phyloP scores from a whole-genome alignment of 2,113 vertebrate species.

The Ctenomys sociabilis region DNA sequence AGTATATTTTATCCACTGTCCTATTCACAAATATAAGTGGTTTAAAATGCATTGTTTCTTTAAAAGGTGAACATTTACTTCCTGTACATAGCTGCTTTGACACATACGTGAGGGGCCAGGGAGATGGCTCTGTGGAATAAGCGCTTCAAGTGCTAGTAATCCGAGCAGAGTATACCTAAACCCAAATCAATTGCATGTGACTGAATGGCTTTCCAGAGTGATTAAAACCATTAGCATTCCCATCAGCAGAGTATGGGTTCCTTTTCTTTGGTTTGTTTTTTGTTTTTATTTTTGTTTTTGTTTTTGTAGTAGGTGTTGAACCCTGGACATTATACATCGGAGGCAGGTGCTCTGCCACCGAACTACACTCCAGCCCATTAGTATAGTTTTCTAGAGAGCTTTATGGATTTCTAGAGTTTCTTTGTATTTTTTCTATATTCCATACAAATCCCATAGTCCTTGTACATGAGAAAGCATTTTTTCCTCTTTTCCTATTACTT shows the following conservation, averaged over 20 bases:
- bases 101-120: not conserved
- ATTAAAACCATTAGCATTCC: not conserved
- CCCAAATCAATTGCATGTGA: no score
- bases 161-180: rapidly evolving
- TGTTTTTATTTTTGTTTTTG: not conserved
- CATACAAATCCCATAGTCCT: not conserved
- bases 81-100: not conserved
- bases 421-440: not conserved
- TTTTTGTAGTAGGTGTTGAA: not conserved
- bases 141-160: no score
- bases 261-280: not conserved
- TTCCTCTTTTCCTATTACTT: slow-evolving; percentile 8
- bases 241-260: not conserved
- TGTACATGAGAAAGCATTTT: not conserved
- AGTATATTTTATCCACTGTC: not conserved
- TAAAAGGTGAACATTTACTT: not conserved
- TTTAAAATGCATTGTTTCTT: not conserved
- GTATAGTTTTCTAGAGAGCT: not conserved
- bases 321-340: not conserved
- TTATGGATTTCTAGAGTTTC: slow-evolving; percentile 18
- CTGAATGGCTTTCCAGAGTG: not conserved
- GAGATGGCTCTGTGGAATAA: no score
- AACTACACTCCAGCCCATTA: not conserved
- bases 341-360: not conserved
- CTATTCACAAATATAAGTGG: not conserved